Evolutionary conservation across 2,888 invertebrate genomes (phyloP), one percentile per base, ranked within the genome.

Genomic region (Agrilus cyanescens): DNA sequence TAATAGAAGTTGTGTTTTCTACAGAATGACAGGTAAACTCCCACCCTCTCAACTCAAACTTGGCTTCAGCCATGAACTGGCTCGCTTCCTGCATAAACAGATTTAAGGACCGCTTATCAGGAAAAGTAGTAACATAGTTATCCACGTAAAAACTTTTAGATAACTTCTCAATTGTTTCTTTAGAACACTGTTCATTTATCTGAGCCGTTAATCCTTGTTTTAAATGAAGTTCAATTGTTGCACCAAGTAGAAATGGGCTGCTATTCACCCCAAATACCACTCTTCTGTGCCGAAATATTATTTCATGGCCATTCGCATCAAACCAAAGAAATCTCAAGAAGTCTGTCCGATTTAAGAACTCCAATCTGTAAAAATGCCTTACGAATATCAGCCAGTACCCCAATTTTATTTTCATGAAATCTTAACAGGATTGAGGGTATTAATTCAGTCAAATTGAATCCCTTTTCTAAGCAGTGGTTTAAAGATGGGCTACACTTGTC

Each of bases 401-500:
- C 25, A 44, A 49, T 41, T 55, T 50, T 1, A 53, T n/a, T n/a
- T n/a, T n/a, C n/a, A n/a, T n/a, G n/a, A n/a, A n/a, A n/a, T n/a
- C n/a, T n/a, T n/a, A n/a, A n/a, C n/a, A n/a, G n/a, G n/a, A n/a
- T n/a, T n/a, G n/a, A n/a, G n/a, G n/a, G n/a, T n/a, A 37, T 37
- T 51, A 53, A 3, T 7, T 33, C 13, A 33, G 33, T 7, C 6
- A n/a, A 7, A 7, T 8, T n/a, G n/a, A n/a, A n/a, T n/a, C n/a
- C n/a, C n/a, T n/a, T n/a, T n/a, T n/a, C n/a, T n/a, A n/a, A n/a
- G 7, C 13, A 12, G 8, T 52, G 44, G 40, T 57, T 59, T 6
- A 59, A 35, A 4, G 55, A 53, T 3, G 52, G 53, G 10, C 44
- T 42, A 3, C 44, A 48, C 20, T 50, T 51, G 30, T 44, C 48